phyloP scores from a whole-genome alignment of 2,888 invertebrate genomes.

The Acleris emargana region DNA sequence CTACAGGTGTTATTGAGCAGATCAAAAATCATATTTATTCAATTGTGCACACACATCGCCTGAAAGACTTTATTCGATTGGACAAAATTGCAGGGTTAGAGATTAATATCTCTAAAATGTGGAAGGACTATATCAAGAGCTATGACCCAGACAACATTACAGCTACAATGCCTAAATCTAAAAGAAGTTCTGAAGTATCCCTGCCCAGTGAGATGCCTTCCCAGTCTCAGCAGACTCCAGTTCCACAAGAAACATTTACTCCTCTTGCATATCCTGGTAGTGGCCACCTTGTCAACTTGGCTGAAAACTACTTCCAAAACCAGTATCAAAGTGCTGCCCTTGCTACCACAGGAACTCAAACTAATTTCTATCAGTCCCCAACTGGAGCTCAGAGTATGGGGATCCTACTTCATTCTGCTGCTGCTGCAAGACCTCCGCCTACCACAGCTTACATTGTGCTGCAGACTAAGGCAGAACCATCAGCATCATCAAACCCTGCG shows the following conservation, averaged over 20 bases:
- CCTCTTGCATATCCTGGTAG: conserved; percentile 73
- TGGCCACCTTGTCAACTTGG: conserved; percentile 76
- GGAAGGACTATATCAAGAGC: conserved; percentile 83
- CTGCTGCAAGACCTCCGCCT: conserved; percentile 64
- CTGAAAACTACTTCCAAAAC: conserved; percentile 80
- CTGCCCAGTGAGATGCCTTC: conserved; percentile 52
- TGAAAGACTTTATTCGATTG: conserved; percentile 79
- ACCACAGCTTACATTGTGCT: conserved; percentile 74
- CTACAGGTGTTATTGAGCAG: conserved; percentile 75
- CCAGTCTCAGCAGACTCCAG: conserved; percentile 49
- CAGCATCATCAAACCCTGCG: conserved; percentile 54
- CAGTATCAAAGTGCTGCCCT: conserved; percentile 73
- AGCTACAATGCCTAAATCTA: conserved; percentile 78
- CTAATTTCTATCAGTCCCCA: conserved; percentile 76
- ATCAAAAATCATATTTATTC: conserved; percentile 82
- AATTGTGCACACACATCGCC: conserved; percentile 78
- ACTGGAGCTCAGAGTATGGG: conserved; percentile 75
- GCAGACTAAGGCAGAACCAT: conserved; percentile 72
- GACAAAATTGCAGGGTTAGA: conserved; percentile 82
- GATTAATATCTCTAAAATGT: conserved; percentile 84
- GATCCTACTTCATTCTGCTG: conserved; percentile 68
- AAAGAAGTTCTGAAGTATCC: conserved; percentile 63
- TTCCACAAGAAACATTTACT: conserved; percentile 64
- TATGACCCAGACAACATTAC: conserved; percentile 81
- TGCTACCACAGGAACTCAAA: conserved; percentile 58